These are phyloP conservation scores for Chrysotoxum bicinctum DNA, from an alignment of 2,888 invertebrate genomes.

Conservation along the genomic window DNA sequence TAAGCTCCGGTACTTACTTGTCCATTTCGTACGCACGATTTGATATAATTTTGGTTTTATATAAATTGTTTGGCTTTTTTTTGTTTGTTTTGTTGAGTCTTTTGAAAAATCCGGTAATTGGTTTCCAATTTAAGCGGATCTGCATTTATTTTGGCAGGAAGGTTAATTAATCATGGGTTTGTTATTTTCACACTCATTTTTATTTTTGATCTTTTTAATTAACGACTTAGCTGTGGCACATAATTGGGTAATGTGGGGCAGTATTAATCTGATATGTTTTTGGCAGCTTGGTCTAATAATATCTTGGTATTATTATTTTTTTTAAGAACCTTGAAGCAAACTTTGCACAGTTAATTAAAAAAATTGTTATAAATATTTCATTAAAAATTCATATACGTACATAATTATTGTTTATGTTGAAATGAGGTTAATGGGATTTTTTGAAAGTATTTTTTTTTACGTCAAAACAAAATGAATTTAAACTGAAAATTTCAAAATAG, in stretches of 20 bases:
- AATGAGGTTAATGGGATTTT: no score
- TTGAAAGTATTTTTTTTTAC: no score
- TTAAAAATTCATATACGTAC: no score
- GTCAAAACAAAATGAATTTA: no score
- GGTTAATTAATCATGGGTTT: background rate
- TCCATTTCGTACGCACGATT: background rate
- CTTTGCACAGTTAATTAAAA: no score
- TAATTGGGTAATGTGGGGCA: background rate
- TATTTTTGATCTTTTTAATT: background rate
- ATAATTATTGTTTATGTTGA: no score
- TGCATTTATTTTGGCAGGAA: background rate
- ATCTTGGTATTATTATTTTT: no score
- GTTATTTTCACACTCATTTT: background rate
- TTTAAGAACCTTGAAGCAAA: no score
- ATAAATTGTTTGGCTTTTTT: background rate
- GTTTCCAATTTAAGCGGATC: background rate
- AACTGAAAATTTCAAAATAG: no score
- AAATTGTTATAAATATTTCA: no score
- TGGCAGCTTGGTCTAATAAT: no score
- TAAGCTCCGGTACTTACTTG: background rate
- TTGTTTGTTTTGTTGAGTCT: no score
- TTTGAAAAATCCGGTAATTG: background rate
- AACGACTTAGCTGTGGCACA: background rate
- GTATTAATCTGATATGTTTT: background rate
- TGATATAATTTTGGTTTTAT: background rate